Base-by-base conservation (phyloP, 2,888 invertebrate species). In the Sabellastarte sp. region DNA sequence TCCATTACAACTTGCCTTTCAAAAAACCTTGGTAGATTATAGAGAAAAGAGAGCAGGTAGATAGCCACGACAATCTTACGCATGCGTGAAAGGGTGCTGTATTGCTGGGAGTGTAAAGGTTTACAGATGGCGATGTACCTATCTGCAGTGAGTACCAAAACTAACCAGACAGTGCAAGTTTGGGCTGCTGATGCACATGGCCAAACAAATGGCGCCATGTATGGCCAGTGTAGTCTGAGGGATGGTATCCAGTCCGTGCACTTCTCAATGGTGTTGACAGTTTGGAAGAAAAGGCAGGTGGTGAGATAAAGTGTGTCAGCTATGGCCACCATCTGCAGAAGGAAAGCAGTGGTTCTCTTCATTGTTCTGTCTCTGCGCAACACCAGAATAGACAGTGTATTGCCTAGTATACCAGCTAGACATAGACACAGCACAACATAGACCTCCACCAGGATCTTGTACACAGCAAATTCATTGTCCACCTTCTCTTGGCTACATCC, bases 111-210 rank as follows among this genome's bases (percentile, higher is more conserved):
- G 31, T 70, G 66, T 30, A 71, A 58, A 24, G 71, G 71, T 4
- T 63, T 60, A 53, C 71, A 71, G 26, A 71, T 69, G 53, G 71
- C 71, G 28, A 68, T 58, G 62, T 67, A 71, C 24, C 71, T 59
- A 57, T 71, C 71, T 5, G 66, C 66, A 3, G 71, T 71, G 1
- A 71, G 61, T 15, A 71, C 60, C 10, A 71, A 66, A 3, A 71
- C 71, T 50, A 71, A 58, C 71, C 71, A 71, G 10, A 71, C 71
- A 2, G 71, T 63, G n/a, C 67, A 60, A 26, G 68, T 71, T 62
- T 71, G 71, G 0, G 71, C 71, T 4, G 63, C 62, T 24, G 70
- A 66, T 28, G 71, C 70, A 41, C 50, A 63, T 2, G 71, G 66
- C 70, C 68, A 71, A 20, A 71, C 61, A 61, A 67, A 71, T 24